Base-by-base conservation (phyloP, 2,888 invertebrate species). In the Abrostola triplasia region DNA sequence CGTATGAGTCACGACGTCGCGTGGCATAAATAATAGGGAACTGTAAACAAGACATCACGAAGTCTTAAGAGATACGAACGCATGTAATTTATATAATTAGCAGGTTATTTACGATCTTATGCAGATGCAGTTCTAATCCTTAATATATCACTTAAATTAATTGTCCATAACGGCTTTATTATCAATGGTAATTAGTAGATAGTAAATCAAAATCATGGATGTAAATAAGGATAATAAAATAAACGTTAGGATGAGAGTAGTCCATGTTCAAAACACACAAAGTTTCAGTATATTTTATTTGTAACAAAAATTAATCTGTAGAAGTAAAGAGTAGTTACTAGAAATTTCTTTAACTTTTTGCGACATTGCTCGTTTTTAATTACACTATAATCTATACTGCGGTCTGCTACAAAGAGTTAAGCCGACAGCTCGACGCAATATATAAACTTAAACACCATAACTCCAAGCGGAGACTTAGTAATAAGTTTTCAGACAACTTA, bases 1-100 rank as follows among this genome's bases (percentile, higher is more conserved):
- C 77, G 82, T 83, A 86, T 92, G 90, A 91, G 87, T 92, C 91
- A 92, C 83, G 79, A 75, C 79, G 79, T 84, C 84, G 84, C 82
- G 84, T 84, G 79, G 79, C 83, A 84, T 92, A 89, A 91, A 90
- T 90, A 86, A 87, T 73, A 82, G 79, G 83, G 82, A 84, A 84
- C 85, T 86, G 83, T 83, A 89, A 89, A 87, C 86, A 84, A 85
- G 85, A 85, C 84, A 87, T 82, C 84, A 79, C 80, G 74, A 81
- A 80, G 81, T 82, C 84, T 76, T 84, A 76, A 70, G 69, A 81
- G 78, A 83, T 79, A 82, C 76, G 76, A 78, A 81, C 75, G 60
- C 53, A 35, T 54, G 59, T 77, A 58, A 66, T 63, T 82, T 73
- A 73, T 77, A 64, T 75, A 76, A 79, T 69, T 67, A 71, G 49